Conservation (phyloP, 64 coral and sea anemone genomes). For the Acropora tenuis region DNA sequence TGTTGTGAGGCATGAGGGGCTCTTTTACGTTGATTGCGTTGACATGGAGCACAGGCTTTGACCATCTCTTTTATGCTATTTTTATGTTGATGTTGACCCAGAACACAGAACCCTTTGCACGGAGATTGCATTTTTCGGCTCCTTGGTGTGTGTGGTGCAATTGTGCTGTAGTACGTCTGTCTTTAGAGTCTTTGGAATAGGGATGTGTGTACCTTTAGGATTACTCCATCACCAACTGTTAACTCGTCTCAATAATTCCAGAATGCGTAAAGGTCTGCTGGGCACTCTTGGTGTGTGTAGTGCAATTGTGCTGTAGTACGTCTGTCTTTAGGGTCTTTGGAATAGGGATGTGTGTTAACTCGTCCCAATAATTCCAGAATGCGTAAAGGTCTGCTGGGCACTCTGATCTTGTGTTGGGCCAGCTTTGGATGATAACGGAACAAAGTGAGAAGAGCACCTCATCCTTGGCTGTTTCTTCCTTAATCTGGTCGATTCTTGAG, state of each 20-base stretch:
- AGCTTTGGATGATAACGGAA: slow-evolving; percentile 25
- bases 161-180: slow-evolving; percentile 15
- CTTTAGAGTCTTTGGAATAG: background rate
- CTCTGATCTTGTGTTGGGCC: slow-evolving; percentile 46
- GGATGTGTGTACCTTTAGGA: background rate
- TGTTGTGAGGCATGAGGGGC: slow-evolving; percentile 26
- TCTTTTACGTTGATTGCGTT: slow-evolving; percentile 52
- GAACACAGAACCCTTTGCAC: slow-evolving; percentile 72
- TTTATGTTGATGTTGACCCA: slow-evolving; percentile 64
- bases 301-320: slow-evolving; percentile 38
- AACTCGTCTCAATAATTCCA: too few relatives aligned
- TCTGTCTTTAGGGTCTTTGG: background rate
- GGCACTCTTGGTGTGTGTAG: slow-evolving; percentile 21
- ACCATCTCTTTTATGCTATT: slow-evolving; percentile 63
- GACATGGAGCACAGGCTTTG: slow-evolving; percentile 56
- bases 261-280: slow-evolving; percentile 12
- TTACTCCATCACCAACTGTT: too few relatives aligned
- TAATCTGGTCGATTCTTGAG: slow-evolving; percentile 24
- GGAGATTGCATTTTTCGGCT: slow-evolving; percentile 49
- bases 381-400: slow-evolving; percentile 36
- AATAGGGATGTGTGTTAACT: background rate
- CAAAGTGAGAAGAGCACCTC: slow-evolving; percentile 1
- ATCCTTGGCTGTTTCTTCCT: slow-evolving; percentile 46
- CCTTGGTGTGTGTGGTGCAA: slow-evolving; percentile 14
- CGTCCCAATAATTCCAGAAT: too few relatives aligned